Conservation (phyloP, 35 echinoderm and acorn worm genomes). For the Ptychodera flava region DNA sequence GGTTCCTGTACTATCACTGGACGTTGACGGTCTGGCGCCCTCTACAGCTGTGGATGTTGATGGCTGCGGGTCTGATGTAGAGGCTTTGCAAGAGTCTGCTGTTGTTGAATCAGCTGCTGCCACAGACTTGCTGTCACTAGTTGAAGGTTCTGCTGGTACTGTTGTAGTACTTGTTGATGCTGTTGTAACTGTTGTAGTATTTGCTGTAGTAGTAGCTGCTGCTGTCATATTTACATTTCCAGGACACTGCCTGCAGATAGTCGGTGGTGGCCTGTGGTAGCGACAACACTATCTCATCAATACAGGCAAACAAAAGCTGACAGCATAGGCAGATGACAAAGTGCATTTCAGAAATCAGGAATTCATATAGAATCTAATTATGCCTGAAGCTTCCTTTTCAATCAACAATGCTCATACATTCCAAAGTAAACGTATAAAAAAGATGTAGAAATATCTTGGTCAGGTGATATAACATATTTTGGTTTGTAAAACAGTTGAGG, state of each 20-base stretch:
- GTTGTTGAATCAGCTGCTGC: background rate
- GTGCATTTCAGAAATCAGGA: too few relatives aligned
- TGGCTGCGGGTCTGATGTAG: background rate
- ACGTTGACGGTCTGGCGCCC: background rate
- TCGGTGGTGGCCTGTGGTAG: background rate
- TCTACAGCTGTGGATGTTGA: background rate
- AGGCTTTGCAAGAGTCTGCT: background rate
- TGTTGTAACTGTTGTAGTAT: background rate
- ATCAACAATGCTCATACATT: too few relatives aligned
- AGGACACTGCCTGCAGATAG: constrained; percentile 48
- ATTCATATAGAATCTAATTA: too few relatives aligned
- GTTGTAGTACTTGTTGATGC: background rate
- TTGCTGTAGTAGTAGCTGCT: background rate
- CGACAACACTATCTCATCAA: too few relatives aligned
- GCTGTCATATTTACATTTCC: constrained; percentile 16
- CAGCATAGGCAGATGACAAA: background rate
- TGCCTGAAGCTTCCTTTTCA: too few relatives aligned
- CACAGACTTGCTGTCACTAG: background rate
- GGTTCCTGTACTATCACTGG: background rate
- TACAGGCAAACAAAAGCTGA: background rate
- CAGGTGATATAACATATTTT: too few relatives aligned
- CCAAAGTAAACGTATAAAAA: too few relatives aligned
- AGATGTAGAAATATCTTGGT: too few relatives aligned
- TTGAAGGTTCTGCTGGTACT: background rate
- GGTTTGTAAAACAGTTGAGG: too few relatives aligned